Evolutionary conservation across 2,888 invertebrate species (phyloP), one percentile per base, ranked within the genome.

Genomic region (Eupelmus urozonus): DNA sequence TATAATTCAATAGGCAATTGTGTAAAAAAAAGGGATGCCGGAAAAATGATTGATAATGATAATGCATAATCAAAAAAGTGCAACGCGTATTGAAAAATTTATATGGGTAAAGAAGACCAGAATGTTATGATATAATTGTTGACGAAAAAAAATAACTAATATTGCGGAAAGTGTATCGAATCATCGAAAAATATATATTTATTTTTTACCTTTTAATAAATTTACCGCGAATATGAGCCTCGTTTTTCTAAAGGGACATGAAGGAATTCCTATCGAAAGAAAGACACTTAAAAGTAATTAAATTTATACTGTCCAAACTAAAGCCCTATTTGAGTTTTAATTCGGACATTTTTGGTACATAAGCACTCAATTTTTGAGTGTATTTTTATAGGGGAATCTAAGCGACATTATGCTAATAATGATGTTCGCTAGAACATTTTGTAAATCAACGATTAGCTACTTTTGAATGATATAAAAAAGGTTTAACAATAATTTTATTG

Each of bases 121-220:
- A 57, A 55, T 70, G 73, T 78, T 74, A 69, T n/a, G 23, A 69
- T 69, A 25, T 78, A 63, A 63, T 78, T 70, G 63, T 73, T 63
- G 40, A 57, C 23, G 16, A 53, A 51, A 78, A 45, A 72, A 51
- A 65, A 42, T 29, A 62, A 66, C n/a, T 60, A 49, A 49, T 60
- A 1, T 55, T 70, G 45, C 45, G 55, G 55, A 75, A 49, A 34
- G 18, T 49, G 45, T 76, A 70, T 55, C 59, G 18, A 63, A 65
- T 5, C 49, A 63, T 57, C n/a, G 23, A 70, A 66, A 9, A 65
- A 55, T 62, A 66, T 65, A 57, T 59, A 71, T 71, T 77, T 71
- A 65, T 60, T 66, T 60, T 77, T 42, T 66, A 63, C 72, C 13
- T 66, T 71, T 60, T 60, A 60, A 71, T 71, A 60, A 71, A 71